Evolutionary conservation across 1,140 invertebrate genomes (phyloP).

Genomic region (Littorina saxatilis): DNA sequence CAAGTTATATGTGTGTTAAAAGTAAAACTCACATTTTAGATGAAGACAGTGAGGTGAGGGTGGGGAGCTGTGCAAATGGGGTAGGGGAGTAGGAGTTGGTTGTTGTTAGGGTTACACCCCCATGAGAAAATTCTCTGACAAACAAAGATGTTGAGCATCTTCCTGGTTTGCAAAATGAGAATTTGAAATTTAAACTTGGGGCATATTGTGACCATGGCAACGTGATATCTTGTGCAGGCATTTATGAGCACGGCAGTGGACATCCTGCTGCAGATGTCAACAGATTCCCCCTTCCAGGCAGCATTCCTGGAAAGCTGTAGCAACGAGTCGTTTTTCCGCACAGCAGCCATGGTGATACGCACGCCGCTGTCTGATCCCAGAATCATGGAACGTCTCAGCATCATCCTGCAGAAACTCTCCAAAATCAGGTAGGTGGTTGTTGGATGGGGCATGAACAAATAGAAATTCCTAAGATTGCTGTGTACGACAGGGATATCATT

Average conservation of each 20-base stretch:
- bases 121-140: too few species aligned
- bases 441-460: not conserved
- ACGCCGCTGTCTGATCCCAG: slow-evolving; percentile 67
- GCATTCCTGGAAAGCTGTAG: slow-evolving; percentile 72
- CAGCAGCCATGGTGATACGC: slow-evolving; percentile 70
- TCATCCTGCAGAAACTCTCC: slow-evolving; percentile 74
- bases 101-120: too few species aligned
- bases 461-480: not conserved
- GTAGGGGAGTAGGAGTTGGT: too few species aligned
- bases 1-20: too few species aligned
- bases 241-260: slow-evolving; percentile 70
- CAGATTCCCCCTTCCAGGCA: slow-evolving; percentile 68
- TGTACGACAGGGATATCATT: not conserved
- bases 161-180: too few species aligned
- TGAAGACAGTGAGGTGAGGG: too few species aligned
- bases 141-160: too few species aligned
- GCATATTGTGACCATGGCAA: too few species aligned
- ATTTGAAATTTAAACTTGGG: too few species aligned
- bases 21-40: too few species aligned
- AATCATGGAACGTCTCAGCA: slow-evolving; percentile 73
- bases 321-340: slow-evolving; percentile 72
- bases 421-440: slow-evolving; percentile 67
- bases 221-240: slow-evolving; percentile 51
- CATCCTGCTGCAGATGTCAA: slow-evolving; percentile 72
- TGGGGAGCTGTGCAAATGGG: too few species aligned